phyloP scores from a whole-genome alignment of 2,888 invertebrate genomes.

The Drosophila niveifrons region DNA sequence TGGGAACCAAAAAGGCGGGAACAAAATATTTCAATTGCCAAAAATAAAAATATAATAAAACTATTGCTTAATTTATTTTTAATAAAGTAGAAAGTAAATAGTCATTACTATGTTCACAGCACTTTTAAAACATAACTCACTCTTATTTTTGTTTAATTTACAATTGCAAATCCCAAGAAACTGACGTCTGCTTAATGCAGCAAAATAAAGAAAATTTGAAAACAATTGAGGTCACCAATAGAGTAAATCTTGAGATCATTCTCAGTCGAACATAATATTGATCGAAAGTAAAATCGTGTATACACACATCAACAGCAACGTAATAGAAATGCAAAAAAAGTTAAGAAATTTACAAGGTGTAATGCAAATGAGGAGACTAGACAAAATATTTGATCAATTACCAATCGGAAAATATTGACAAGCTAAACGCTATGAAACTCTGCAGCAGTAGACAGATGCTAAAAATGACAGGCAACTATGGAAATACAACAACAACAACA shows the following conservation, averaged over 20 bases:
- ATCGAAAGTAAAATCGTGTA: conserved; percentile 75
- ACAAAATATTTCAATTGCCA: background rate
- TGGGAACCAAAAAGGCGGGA: background rate
- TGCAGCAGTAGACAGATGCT: conserved; percentile 72
- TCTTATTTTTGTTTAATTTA: no score
- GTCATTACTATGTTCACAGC: no score
- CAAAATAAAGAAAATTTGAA: no score
- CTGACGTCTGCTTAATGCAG: background rate
- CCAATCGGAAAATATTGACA: conserved; percentile 59
- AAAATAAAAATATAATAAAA: no score
- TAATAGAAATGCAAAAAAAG: conserved; percentile 2
- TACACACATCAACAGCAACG: conserved; percentile 21
- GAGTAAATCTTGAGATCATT: conserved; percentile 8
- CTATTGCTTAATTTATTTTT: no score
- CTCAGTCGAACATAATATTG: conserved; percentile 24
- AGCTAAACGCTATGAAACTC: conserved; percentile 66
- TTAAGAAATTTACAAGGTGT: background rate
- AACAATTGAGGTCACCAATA: no score
- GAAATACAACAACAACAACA: conserved; percentile 63
- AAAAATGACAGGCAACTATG: conserved; percentile 74
- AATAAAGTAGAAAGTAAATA: no score
- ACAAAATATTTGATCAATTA: conserved; percentile 69
- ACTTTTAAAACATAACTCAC: no score
- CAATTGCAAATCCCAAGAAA: background rate
- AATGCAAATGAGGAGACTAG: conserved; percentile 43